Percentiles rank a stretch among this genome's conserved stretches.
Evolutionary conservation across 2,888 invertebrate species (phyloP).

Genomic region (Polyploca ridens): DNA sequence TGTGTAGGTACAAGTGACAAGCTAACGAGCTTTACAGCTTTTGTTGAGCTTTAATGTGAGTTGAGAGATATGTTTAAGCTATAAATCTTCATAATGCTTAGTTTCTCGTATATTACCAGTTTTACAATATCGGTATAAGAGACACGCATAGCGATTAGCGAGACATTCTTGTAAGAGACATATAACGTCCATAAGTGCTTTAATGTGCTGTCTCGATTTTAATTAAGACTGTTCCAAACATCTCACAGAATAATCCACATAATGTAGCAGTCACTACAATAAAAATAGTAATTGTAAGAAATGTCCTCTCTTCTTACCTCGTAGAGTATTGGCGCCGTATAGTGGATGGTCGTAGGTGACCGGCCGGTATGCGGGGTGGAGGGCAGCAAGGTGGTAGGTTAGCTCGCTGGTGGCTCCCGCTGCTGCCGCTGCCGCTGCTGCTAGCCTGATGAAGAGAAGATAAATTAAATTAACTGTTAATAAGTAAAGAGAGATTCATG

Average conservation of each 20-base stretch:
- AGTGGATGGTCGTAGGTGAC: conserved; percentile 86
- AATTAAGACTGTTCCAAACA: too few relatives aligned
- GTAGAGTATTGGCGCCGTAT: conserved; percentile 78
- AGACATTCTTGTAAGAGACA: too few relatives aligned
- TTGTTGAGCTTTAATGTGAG: background rate
- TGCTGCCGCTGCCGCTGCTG: conserved; percentile 78
- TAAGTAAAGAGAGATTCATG: too few relatives aligned
- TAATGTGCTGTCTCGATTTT: too few relatives aligned
- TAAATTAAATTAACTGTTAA: too few relatives aligned
- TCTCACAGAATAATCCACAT: too few relatives aligned
- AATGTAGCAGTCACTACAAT: background rate
- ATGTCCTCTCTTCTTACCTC: conserved; percentile 61
- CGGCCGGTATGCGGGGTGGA: conserved; percentile 84
- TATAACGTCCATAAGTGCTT: too few relatives aligned
- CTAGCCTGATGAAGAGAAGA: conserved; percentile 55
- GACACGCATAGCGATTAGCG: too few relatives aligned
- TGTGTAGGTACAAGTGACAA: conserved; percentile 14
- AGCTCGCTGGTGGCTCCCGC: conserved; percentile 80
- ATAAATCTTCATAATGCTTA: background rate
- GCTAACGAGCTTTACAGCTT: conserved; percentile 3
- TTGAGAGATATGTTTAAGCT: background rate
- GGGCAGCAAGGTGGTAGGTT: conserved; percentile 76
- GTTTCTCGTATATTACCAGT: background rate
- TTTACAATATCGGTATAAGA: too few relatives aligned
- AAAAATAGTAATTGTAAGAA: background rate